Evolutionary conservation across 2,888 invertebrate species (phyloP).

Genomic region (Yponomeuta plumbellus): DNA sequence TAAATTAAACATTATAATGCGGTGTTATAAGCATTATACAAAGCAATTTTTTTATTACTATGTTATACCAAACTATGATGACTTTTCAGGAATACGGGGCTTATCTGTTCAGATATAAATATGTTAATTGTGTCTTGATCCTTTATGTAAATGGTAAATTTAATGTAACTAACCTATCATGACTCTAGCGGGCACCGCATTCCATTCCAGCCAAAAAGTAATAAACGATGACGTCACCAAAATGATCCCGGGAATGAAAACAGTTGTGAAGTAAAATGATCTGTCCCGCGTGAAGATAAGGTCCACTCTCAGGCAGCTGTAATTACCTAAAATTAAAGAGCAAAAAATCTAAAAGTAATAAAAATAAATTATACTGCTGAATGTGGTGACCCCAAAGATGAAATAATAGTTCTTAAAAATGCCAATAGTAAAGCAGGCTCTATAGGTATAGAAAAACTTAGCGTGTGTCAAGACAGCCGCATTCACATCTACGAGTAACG

Average conservation of each 20-base stretch:
- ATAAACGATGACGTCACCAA: conserved; percentile 97
- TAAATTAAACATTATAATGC: too few relatives aligned
- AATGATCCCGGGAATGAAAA: conserved; percentile 97
- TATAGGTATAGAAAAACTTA: conserved; percentile 41
- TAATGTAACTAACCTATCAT: conserved; percentile 88
- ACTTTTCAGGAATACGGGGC: conserved; percentile 8
- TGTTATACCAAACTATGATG: neutral
- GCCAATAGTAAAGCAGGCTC: conserved; percentile 48
- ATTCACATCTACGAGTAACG: conserved; percentile 48
- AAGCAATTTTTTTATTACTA: too few relatives aligned
- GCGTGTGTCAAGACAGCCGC: conserved; percentile 67
- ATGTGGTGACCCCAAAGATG: conserved; percentile 7
- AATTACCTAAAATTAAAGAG: conserved; percentile 86
- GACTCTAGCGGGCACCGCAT: conserved; percentile 96
- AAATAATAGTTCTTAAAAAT: conserved; percentile 37
- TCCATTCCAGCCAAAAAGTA: conserved; percentile 98
- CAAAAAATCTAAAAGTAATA: conserved; percentile 57
- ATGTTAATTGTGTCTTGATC: neutral
- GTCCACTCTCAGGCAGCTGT: conserved; percentile 96
- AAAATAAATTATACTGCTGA: conserved; percentile 29
- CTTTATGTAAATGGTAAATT: neutral
- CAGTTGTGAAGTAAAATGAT: conserved; percentile 97
- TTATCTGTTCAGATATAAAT: neutral
- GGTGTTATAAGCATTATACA: too few relatives aligned
- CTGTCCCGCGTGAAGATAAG: conserved; percentile 96